Conservation (phyloP, 2,888 invertebrate species). For the Habroteleia sp. region DNA sequence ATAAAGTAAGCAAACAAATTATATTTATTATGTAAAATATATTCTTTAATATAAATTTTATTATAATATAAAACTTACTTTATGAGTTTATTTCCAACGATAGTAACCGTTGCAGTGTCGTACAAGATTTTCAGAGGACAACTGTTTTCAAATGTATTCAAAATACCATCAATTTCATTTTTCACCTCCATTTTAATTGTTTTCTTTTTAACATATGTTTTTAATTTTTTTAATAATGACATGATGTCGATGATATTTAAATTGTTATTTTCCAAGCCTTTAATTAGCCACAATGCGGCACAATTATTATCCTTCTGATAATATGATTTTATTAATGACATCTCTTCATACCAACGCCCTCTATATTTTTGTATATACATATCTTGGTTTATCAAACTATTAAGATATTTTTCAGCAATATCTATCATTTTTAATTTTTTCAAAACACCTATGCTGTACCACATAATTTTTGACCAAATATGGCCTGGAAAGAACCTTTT, state of each 20-base stretch:
- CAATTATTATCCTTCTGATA: conserved; percentile 69
- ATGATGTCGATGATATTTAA: conserved; percentile 69
- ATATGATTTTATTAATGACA: conserved; percentile 74
- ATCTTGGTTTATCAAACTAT: conserved; percentile 67
- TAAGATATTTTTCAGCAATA: conserved; percentile 67
- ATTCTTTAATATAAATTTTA: too few species aligned
- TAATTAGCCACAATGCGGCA: conserved; percentile 68
- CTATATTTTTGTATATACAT: conserved; percentile 65
- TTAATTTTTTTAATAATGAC: conserved; percentile 70
- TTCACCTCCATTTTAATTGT: conserved; percentile 36
- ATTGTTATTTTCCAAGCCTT: conserved; percentile 66
- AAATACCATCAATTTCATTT: not conserved
- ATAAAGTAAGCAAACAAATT: too few species aligned
- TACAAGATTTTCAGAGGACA: conserved; percentile 1
- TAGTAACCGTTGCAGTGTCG: conserved; percentile 26
- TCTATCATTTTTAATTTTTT: conserved; percentile 70
- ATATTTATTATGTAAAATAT: too few species aligned
- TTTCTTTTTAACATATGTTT: conserved; percentile 68
- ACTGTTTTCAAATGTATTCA: not conserved
- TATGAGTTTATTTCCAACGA: conserved; percentile 48
- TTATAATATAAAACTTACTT: too few species aligned
- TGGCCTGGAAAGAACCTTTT: conserved; percentile 70
- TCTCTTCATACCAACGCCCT: conserved; percentile 73
- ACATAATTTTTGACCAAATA: conserved; percentile 75
- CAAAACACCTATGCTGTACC: conserved; percentile 73